These are phyloP conservation scores for Podarcis raffonei DNA, from an alignment of 2,113 vertebrate genomes.

Conservation along the genomic window DNA sequence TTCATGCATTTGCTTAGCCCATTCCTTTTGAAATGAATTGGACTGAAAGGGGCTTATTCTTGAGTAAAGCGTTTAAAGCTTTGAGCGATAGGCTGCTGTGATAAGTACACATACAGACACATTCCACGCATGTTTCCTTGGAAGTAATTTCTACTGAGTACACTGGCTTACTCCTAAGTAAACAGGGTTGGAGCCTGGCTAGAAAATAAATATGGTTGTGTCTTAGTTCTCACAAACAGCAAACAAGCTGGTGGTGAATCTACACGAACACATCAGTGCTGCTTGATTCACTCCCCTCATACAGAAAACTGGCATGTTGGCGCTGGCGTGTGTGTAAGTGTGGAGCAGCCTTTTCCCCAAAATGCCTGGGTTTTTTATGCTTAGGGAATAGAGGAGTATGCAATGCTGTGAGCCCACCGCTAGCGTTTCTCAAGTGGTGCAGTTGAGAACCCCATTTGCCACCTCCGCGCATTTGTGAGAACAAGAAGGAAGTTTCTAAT, in stretches of 20 bases:
- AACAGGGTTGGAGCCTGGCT: neutral
- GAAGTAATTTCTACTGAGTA: neutral
- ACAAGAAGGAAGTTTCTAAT: neutral
- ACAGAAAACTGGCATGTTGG: neutral
- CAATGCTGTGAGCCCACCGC: neutral
- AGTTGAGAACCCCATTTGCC: neutral
- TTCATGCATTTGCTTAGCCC: neutral
- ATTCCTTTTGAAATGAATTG: neutral
- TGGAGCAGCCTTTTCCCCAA: too few relatives aligned
- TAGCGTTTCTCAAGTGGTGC: neutral
- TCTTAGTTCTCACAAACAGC: neutral
- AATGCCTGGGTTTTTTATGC: too few relatives aligned
- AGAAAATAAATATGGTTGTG: neutral
- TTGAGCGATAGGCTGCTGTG: neutral
- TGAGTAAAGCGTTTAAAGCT: neutral
- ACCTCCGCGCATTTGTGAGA: neutral
- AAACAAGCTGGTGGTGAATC: neutral
- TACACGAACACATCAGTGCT: too few relatives aligned
- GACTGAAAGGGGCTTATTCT: neutral
- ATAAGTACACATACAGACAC: neutral
- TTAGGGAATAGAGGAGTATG: neutral
- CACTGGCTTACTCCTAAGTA: neutral
- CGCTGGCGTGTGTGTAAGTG: too few relatives aligned
- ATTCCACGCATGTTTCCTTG: neutral
- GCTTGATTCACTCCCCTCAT: neutral